A percentile compares a stretch with the other conserved stretches of the same genome.
Conservation (phyloP, 2,797 vertebrate species). For the Acanthopagrus latus region DNA sequence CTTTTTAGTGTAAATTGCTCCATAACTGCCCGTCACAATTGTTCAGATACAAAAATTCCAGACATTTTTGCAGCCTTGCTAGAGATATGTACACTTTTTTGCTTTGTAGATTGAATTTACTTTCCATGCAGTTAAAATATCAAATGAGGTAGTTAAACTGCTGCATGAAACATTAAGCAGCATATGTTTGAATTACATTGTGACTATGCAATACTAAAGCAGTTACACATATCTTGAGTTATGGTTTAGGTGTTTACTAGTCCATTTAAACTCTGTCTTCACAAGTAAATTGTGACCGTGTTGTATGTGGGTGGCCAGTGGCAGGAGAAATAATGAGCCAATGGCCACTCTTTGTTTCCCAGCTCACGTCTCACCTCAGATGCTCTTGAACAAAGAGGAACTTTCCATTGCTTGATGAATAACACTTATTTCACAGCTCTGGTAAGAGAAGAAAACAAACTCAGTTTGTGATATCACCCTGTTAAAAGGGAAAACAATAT, state of each 20-base stretch:
- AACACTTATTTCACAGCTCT: conserved; percentile 49
- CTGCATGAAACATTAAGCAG: background rate
- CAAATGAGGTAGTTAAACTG: background rate
- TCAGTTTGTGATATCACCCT: conserved; percentile 30
- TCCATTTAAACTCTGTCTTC: conserved; percentile 19
- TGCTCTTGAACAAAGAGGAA: conserved; percentile 37
- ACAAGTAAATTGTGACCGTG: conserved; percentile 17
- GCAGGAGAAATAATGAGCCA: conserved; percentile 37
- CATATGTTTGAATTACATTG: background rate
- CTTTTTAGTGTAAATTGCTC: background rate
- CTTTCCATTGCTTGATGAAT: conserved; percentile 19
- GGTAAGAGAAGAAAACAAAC: conserved; percentile 34
- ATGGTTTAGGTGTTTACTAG: conserved; percentile 18
- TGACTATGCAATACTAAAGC: background rate
- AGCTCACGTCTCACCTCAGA: conserved; percentile 41
- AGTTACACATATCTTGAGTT: background rate
- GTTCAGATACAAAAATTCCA: background rate
- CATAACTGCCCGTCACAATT: background rate
- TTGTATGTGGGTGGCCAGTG: conserved; percentile 38
- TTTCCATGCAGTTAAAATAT: background rate
- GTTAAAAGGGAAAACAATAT: conserved; percentile 52
- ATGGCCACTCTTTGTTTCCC: conserved; percentile 31
- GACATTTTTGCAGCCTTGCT: background rate
- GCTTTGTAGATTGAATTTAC: background rate
- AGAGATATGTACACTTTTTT: background rate